These are phyloP conservation scores for Grus americana DNA, from an alignment of 2,113 vertebrate genomes.

Conservation along the genomic window DNA sequence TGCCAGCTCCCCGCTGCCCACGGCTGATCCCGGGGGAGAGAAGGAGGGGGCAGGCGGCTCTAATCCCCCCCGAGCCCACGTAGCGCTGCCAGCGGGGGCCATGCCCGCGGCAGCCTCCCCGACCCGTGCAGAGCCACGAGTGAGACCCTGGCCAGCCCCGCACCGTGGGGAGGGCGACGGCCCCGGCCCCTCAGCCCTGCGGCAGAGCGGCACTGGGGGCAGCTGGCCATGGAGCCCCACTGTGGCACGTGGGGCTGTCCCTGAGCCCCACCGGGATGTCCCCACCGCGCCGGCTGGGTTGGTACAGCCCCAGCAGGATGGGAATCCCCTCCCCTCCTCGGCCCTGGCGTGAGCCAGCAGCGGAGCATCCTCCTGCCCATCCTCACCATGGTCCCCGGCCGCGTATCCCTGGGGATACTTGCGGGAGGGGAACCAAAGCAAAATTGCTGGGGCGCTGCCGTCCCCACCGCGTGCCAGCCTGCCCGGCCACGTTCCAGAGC, in stretches of 20 bases:
- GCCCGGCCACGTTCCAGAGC: background rate
- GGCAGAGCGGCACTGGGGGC: background rate
- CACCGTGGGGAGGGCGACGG: rapidly evolving
- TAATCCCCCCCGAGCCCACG: constrained; percentile 32
- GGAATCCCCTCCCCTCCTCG: background rate
- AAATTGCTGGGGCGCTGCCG: rapidly evolving
- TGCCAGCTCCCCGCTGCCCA: constrained; percentile 55
- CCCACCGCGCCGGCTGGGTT: rapidly evolving
- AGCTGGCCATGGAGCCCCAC: background rate
- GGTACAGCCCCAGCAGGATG: rapidly evolving
- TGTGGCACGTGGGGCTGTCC: rapidly evolving
- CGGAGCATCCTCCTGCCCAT: background rate
- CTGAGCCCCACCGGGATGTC: background rate
- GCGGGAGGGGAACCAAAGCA: background rate
- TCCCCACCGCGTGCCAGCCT: background rate
- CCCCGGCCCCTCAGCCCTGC: background rate
- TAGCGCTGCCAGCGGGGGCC: background rate
- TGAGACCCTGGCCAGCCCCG: background rate
- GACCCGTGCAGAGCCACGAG: rapidly evolving
- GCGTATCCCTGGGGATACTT: background rate
- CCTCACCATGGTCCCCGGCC: background rate
- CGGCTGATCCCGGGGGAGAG: constrained; percentile 20
- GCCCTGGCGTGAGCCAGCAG: background rate
- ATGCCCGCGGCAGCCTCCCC: background rate
- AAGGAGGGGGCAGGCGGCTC: background rate